These are phyloP conservation scores for Drosophila lacteicornis DNA, from an alignment of 1,140 invertebrate species.

Conservation along the genomic window DNA sequence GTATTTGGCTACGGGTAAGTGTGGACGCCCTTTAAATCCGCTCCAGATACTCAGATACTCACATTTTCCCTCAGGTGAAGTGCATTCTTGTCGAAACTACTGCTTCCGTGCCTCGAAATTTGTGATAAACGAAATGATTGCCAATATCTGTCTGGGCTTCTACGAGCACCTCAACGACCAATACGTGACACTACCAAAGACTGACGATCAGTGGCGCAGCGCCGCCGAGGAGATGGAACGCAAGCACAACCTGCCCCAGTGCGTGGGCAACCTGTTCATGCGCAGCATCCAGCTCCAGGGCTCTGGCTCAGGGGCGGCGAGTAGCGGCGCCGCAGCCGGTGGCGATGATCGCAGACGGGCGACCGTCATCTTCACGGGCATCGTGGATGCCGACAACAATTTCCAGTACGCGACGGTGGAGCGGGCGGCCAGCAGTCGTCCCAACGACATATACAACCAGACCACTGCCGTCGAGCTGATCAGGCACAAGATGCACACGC, in stretches of 20 bases:
- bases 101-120: conserved; percentile 84
- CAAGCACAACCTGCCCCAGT: conserved; percentile 74
- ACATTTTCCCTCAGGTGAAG: conserved; percentile 67
- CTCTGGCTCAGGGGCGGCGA: conserved; percentile 27
- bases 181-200: conserved; percentile 84
- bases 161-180: conserved; percentile 83
- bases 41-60: background rate
- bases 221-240: conserved; percentile 75
- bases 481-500: conserved; percentile 66
- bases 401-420: conserved; percentile 79
- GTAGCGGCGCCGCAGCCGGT: conserved; percentile 29
- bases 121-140: conserved; percentile 84
- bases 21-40: background rate
- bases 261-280: conserved; percentile 77
- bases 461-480: conserved; percentile 75
- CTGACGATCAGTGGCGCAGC: conserved; percentile 80
- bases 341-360: conserved; percentile 70
- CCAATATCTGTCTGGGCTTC: conserved; percentile 84
- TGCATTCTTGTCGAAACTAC: conserved; percentile 84
- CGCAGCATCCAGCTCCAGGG: conserved; percentile 77
- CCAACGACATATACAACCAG: conserved; percentile 78
- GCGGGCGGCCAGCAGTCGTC: conserved; percentile 63
- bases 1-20: conserved; percentile 84
- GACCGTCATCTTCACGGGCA: conserved; percentile 79
- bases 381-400: conserved; percentile 79